These are phyloP conservation scores for Falco biarmicus DNA, from an alignment of 2,797 vertebrate species.

Conservation along the genomic window DNA sequence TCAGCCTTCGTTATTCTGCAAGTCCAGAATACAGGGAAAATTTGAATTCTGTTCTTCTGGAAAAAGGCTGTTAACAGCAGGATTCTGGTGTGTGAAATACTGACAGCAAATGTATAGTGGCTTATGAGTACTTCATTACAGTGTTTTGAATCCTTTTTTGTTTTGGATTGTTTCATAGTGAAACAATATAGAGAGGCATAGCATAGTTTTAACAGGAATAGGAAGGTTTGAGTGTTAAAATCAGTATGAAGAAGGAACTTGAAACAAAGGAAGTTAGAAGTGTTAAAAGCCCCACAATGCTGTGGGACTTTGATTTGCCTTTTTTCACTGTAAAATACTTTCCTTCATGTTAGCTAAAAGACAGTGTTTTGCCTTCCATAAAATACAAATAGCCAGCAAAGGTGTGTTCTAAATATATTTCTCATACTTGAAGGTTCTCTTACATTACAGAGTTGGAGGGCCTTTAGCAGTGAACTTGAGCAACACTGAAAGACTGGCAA, in stretches of 20 bases:
- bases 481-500: background rate
- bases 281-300: rapidly evolving
- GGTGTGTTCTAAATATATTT: background rate
- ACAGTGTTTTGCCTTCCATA: background rate
- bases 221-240: background rate
- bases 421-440: background rate
- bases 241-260: background rate
- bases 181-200: background rate
- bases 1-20: background rate
- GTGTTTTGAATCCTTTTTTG: background rate
- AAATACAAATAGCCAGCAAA: background rate
- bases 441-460: background rate
- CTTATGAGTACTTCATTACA: background rate
- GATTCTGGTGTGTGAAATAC: background rate
- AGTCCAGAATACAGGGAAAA: background rate
- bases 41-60: background rate
- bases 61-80: background rate
- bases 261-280: background rate
- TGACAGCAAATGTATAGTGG: background rate
- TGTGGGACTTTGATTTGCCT: background rate
- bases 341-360: background rate
- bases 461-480: background rate
- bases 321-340: background rate
- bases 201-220: background rate
- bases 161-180: background rate